Conservation (phyloP, 2,888 invertebrate species). For the Protula sp. region DNA sequence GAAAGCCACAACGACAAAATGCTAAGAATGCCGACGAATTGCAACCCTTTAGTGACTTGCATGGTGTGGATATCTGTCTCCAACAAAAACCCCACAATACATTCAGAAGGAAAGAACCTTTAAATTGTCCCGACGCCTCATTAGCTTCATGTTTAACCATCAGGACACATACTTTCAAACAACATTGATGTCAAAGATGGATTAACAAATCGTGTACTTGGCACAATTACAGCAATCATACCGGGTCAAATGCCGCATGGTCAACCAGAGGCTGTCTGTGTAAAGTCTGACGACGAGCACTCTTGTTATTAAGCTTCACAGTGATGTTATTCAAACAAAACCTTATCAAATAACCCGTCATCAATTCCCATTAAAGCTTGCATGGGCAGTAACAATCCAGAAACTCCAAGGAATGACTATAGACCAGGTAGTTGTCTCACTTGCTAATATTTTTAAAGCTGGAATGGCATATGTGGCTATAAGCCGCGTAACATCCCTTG, state of each 20-base stretch:
- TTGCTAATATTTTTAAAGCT: neutral
- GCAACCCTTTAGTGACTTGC: too few species aligned
- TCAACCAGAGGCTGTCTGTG: neutral
- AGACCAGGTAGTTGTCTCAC: neutral
- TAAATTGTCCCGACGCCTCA: too few species aligned
- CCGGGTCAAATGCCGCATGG: too few species aligned
- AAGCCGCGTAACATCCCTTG: neutral
- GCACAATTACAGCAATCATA: too few species aligned
- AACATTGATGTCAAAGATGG: slow-evolving; percentile 1
- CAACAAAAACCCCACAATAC: too few species aligned
- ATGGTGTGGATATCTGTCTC: too few species aligned
- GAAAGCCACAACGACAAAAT: neutral
- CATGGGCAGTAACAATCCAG: neutral
- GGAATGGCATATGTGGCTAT: neutral
- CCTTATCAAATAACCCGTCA: neutral
- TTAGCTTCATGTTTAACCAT: neutral
- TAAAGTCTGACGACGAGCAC: neutral
- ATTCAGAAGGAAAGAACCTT: too few species aligned
- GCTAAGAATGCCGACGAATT: too few species aligned
- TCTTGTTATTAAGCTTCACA: too few species aligned
- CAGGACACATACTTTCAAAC: neutral
- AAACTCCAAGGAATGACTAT: neutral
- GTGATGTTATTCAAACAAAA: too few species aligned
- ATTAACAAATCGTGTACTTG: neutral
- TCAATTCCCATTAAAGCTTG: neutral